Base-by-base conservation (phyloP, 2,113 vertebrate genomes). In the Nothocercus nigrocapillus region DNA sequence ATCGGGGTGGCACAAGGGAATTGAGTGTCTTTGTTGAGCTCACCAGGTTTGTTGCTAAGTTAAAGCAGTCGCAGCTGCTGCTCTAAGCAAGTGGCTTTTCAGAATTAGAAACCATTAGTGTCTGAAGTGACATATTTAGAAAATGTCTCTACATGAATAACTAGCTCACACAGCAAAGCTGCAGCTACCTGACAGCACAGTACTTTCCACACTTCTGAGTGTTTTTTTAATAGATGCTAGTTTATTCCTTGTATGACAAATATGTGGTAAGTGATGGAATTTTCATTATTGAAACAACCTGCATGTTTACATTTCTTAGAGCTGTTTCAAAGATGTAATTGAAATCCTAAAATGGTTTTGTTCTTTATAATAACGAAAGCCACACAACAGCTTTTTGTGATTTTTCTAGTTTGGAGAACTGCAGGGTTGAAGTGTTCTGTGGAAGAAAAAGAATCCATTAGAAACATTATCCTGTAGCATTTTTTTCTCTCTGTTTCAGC, bases 91-190 rank as follows among this genome's bases (percentile, higher is more conserved):
- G 64, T 45, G 56, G 27, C 44, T 93, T 96, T 96, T 95, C 95
- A 95, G 93, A 88, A 86, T 97, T 95, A 84, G 79, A 88, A 90
- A 59, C 87, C 58, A 63, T 95, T 90, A 95, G 66, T 80, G 25
- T 91, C 84, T 95, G 70, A 90, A 94, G 16, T 56, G 72, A 94
- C 70, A 84, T 36, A 72, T 85, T 89, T 77, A 92, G 81, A 63
- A 95, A 85, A 68, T 78, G 67, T 61, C 73, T 85, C 51, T 90
- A n/a, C 7, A 16, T 93, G 79, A 89, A 67, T 77, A 89, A 87
- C 85, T 91, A 89, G 51, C 70, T 86, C 51, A 63, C 45, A 24
- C 22, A 72, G 63, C 11, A 93, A 93, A 96, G 78, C 74, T 96
- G 81, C 70, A 88, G 56, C 76, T 92, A 93, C 45, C 62, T 92